phyloP scores from a whole-genome alignment of 1,140 invertebrate genomes.

The Bombus affinis region DNA sequence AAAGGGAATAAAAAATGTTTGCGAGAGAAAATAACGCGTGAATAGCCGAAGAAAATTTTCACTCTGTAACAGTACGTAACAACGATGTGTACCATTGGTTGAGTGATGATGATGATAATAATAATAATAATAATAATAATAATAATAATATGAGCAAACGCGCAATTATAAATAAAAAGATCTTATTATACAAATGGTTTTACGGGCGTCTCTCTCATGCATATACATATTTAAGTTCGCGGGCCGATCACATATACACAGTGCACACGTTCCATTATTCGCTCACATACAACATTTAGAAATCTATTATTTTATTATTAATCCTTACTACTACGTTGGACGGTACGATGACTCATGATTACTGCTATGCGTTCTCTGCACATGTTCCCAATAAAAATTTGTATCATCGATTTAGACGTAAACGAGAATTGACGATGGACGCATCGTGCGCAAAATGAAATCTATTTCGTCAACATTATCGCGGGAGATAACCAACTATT shows the following conservation, averaged over 20 bases:
- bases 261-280: conserved; percentile 27
- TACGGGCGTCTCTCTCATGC: conserved; percentile 44
- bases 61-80: conserved; percentile 10
- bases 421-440: too few relatives aligned
- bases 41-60: not conserved
- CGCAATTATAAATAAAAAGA: conserved; percentile 67
- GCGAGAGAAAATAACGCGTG: not conserved
- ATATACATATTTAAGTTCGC: conserved; percentile 43
- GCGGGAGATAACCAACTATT: not conserved
- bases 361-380: not conserved
- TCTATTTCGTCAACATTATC: not conserved
- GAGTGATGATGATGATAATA: conserved; percentile 6
- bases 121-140: conserved; percentile 51
- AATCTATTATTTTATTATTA: conserved; percentile 12
- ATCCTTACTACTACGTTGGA: conserved; percentile 41
- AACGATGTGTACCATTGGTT: conserved; percentile 22
- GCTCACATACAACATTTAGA: not conserved
- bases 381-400: not conserved
- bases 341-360: conserved; percentile 28
- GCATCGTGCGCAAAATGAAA: not conserved
- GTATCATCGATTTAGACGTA: not conserved
- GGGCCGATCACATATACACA: conserved; percentile 29
- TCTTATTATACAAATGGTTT: conserved; percentile 69
- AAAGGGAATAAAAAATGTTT: not conserved
- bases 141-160: conserved; percentile 71